These are phyloP conservation scores for Sebastes steindachneri DNA, from an alignment of 2,797 vertebrate genomes.

Conservation along the genomic window DNA sequence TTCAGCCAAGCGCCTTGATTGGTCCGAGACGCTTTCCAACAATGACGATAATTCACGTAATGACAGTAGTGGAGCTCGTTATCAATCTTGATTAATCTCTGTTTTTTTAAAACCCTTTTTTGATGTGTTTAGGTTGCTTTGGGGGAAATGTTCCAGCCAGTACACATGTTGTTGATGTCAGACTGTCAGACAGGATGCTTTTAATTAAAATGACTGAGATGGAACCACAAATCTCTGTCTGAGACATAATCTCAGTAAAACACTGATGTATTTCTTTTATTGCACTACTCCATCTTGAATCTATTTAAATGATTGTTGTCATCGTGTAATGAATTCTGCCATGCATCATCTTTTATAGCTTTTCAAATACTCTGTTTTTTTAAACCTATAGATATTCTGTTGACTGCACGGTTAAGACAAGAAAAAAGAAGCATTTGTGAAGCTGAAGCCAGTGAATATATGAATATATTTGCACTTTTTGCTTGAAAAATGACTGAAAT, in stretches of 20 bases:
- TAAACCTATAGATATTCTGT: too few species aligned
- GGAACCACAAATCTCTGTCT: not conserved
- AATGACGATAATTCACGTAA: not conserved
- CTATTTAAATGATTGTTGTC: too few species aligned
- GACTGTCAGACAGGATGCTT: constrained; percentile 14
- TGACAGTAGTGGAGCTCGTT: constrained; percentile 6
- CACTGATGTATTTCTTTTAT: not conserved
- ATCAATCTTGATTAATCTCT: constrained; percentile 23
- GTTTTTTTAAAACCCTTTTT: not conserved
- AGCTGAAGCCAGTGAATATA: too few species aligned
- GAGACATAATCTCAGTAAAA: not conserved
- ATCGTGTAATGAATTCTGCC: not conserved
- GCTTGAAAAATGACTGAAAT: too few species aligned
- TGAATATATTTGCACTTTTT: too few species aligned
- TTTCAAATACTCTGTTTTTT: too few species aligned
- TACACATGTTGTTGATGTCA: constrained; percentile 9
- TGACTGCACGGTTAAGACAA: too few species aligned
- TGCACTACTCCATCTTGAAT: not conserved
- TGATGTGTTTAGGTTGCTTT: not conserved
- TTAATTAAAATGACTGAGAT: constrained; percentile 1
- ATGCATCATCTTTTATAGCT: not conserved
- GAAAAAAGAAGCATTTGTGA: too few species aligned
- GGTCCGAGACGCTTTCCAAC: not conserved
- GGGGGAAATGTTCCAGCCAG: not conserved
- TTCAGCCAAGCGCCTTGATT: constrained; percentile 11